Evolutionary conservation across 2,888 invertebrate species (phyloP).

Genomic region (Orthonevra nobilis): DNA sequence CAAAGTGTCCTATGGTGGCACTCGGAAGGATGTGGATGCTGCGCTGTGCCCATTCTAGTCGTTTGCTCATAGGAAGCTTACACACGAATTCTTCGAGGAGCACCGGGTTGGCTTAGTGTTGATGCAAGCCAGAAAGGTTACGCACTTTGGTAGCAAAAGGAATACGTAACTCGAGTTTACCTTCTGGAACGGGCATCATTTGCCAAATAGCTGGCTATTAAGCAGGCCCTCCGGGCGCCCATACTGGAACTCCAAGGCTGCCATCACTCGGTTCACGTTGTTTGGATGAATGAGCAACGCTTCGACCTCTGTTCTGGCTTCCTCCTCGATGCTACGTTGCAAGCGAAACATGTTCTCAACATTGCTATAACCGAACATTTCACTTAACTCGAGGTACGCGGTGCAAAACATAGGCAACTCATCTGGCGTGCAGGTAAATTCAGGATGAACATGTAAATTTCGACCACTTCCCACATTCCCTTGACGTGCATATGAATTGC

Average conservation of each 20-base stretch:
- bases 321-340: conserved; percentile 42
- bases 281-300: conserved; percentile 52
- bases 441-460: conserved; percentile 47
- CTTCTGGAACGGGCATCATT: conserved; percentile 37
- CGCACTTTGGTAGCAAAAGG: conserved; percentile 47
- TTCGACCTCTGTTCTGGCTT: conserved; percentile 39
- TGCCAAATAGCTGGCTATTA: conserved; percentile 40
- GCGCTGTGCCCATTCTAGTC: not conserved
- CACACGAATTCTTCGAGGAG: not conserved
- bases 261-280: conserved; percentile 35
- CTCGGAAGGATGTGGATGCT: not conserved
- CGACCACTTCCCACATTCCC: conserved; percentile 1
- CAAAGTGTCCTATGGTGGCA: not conserved
- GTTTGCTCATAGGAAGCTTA: not conserved
- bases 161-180: conserved; percentile 26
- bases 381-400: conserved; percentile 27
- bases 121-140: conserved; percentile 35
- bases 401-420: conserved; percentile 66
- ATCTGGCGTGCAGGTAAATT: conserved; percentile 57
- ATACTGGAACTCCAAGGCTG: conserved; percentile 35
- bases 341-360: conserved; percentile 45
- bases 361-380: conserved; percentile 39
- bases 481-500: not conserved
- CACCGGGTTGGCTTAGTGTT: conserved; percentile 26
- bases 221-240: conserved; percentile 55